Evolutionary conservation across 2,113 vertebrate species (phyloP), one percentile per base, ranked within the genome.

Genomic region (Alexandromys fortis): DNA sequence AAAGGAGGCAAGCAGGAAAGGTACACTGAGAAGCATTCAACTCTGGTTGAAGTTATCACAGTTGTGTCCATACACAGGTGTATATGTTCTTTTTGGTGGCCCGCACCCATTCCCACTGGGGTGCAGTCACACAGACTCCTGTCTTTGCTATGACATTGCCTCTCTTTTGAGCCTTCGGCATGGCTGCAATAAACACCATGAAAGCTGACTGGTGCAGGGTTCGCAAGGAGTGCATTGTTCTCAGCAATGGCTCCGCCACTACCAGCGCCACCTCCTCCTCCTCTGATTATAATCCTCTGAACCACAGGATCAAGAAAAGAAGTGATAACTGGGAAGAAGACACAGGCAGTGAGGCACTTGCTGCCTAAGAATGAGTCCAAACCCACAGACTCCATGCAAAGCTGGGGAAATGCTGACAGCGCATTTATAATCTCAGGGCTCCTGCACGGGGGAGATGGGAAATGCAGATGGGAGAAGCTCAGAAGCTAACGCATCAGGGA

Each of bases 21-120:
- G 14, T 45, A 70, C 28, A 42, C 47, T 81, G 70, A 58, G 42
- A 86, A 86, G 49, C 1, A 58, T 19, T 91, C 58, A 2, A 28
- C 35, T 68, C 61, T 2, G 2, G n/a, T 26, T 73, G 68, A 63
- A 10, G 2, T 76, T 30, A 0, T 3, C 38, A 33, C 2, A 26
- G 47, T 11, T 3, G 5, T 38, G 3, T 0, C 8, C 7, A 3
- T 14, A 4, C 0, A 0, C 26, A 17, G 11, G 0, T 28, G 3
- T 11, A 21, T 2, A 14, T n/a, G 3, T 45, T 55, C 42, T 45
- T 82, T 17, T 63, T 6, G 12, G 21, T 13, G 16, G 4, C 38
- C 61, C 3, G 10, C 0, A 19, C 12, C 21, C 12, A 68, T 49
- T 26, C 22, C 19, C 16, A 8, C 30, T 58, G 13, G 12, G 9